These are phyloP conservation scores for Cynocephalus volans DNA, from an alignment of 2,113 vertebrate genomes.

Conservation along the genomic window DNA sequence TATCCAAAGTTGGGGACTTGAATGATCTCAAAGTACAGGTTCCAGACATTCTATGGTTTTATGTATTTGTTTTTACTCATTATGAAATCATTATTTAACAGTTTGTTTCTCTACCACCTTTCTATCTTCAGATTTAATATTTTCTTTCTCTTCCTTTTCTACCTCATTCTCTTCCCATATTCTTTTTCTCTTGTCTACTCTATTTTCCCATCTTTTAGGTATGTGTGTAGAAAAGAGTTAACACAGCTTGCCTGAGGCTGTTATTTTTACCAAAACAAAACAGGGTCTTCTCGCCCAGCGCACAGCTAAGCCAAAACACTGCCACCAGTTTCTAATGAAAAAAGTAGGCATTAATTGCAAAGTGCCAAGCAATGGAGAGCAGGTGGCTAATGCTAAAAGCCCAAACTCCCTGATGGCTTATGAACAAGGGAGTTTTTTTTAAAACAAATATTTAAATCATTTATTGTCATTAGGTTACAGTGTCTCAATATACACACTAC, in stretches of 20 bases:
- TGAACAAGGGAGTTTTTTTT: no score
- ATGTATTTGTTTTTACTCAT: background rate
- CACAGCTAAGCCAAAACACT: no score
- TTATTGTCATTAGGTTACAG: constrained; percentile 88
- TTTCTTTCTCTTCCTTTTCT: background rate
- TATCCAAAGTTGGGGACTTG: background rate
- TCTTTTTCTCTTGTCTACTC: background rate
- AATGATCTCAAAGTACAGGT: background rate
- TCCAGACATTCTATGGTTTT: background rate
- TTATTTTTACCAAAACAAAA: background rate
- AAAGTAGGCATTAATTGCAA: no score
- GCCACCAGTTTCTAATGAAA: no score
- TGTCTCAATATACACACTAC: constrained; percentile 49
- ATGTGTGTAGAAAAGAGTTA: background rate
- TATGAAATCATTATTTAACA: background rate
- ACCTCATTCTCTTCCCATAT: background rate
- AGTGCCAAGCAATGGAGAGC: no score
- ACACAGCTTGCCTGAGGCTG: no score
- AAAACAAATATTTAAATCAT: constrained; percentile 69
- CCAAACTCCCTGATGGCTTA: no score
- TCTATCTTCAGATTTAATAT: background rate
- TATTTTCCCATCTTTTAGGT: background rate
- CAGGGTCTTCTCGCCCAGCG: no score
- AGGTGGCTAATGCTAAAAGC: no score
- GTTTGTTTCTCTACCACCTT: background rate